Conservation (phyloP, 2,113 vertebrate genomes). For the Ptyas mucosa region DNA sequence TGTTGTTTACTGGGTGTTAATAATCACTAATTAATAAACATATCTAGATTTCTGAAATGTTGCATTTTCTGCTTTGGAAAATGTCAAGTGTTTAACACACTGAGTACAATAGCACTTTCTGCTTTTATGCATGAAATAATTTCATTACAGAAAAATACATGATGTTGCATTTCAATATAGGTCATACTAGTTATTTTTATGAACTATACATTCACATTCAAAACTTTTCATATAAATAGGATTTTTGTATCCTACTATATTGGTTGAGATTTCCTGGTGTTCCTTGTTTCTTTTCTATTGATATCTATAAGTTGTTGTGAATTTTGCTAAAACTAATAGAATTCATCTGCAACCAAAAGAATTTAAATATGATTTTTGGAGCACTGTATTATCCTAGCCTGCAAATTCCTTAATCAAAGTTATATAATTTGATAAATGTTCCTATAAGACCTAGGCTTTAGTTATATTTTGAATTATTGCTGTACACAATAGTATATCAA, state of each 20-base stretch:
- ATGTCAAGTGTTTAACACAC: constrained; percentile 76
- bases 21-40: constrained; percentile 99
- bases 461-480: not conserved
- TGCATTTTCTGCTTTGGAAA: constrained; percentile 69
- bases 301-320: not conserved
- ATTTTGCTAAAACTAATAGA: not conserved
- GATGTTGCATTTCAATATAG: constrained; percentile 25
- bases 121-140: constrained; percentile 59
- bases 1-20: constrained; percentile 99
- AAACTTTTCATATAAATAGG: not conserved
- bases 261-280: not conserved
- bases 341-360: not conserved
- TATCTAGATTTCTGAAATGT: constrained; percentile 78
- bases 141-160: constrained; percentile 44
- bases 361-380: not conserved
- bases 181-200: constrained; percentile 29
- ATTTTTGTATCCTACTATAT: not conserved
- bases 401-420: constrained; percentile 39
- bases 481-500: not conserved
- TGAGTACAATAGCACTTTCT: constrained; percentile 51
- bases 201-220: constrained; percentile 20
- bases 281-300: not conserved
- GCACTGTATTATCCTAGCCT: constrained; percentile 29
- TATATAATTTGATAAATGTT: constrained; percentile 35
- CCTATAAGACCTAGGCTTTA: constrained; percentile 33